Percentiles rank a stretch among this genome's conserved stretches.
Evolutionary conservation across 2,113 vertebrate species (phyloP).

Genomic region (Dipodomys ordii): DNA sequence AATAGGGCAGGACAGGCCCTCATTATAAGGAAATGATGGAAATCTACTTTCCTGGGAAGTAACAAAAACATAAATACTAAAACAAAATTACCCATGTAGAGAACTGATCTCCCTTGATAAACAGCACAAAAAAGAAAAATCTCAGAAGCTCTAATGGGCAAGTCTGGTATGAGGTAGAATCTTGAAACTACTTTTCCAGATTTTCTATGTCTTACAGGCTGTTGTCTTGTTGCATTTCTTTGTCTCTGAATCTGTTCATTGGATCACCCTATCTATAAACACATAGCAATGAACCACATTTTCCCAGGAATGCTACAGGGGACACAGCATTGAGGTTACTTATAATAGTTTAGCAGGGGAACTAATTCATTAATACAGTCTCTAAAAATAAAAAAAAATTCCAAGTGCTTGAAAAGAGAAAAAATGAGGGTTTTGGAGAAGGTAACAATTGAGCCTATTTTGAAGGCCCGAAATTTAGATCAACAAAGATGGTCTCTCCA

Average conservation of each 20-base stretch:
- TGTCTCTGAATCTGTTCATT: neutral
- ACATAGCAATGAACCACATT: neutral
- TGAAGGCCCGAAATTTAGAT: neutral
- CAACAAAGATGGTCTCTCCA: neutral
- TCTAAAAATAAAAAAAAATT: neutral
- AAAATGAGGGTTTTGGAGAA: neutral
- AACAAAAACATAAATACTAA: slow-evolving; percentile 23
- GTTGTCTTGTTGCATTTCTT: neutral
- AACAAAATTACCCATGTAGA: neutral
- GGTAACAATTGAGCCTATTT: slow-evolving; percentile 8
- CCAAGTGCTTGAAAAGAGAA: neutral
- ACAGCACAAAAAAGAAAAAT: slow-evolving; percentile 1
- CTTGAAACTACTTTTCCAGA: neutral
- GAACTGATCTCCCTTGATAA: neutral
- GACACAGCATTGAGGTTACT: neutral
- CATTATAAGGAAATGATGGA: neutral
- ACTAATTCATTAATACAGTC: neutral
- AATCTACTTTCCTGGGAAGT: neutral
- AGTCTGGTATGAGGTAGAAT: neutral
- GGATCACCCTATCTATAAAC: slow-evolving; percentile 32
- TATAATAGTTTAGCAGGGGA: neutral
- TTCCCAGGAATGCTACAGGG: neutral
- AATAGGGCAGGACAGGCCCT: neutral
- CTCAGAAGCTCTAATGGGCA: slow-evolving; percentile 12
- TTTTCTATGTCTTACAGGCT: neutral